Percentiles rank a stretch among this genome's conserved stretches.
Conservation (phyloP, 2,113 vertebrate species). For the Scytalopus superciliaris region DNA sequence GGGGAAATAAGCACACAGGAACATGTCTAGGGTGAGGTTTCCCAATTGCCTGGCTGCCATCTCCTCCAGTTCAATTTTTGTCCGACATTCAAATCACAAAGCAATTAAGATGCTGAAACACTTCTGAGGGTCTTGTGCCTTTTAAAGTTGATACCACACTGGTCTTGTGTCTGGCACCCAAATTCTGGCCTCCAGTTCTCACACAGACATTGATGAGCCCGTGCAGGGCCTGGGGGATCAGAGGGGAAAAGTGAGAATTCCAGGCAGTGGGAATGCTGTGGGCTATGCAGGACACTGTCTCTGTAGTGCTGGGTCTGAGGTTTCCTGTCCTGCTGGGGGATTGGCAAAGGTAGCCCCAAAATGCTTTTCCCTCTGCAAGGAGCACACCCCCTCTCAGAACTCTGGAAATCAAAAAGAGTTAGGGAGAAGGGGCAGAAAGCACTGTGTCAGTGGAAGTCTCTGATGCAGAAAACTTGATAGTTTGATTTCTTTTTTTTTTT, state of each 20-base stretch:
- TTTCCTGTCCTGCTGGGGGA: background rate
- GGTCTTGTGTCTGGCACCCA: background rate
- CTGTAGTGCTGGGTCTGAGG: background rate
- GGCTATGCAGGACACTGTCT: background rate
- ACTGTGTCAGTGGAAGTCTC: background rate
- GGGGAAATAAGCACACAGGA: background rate
- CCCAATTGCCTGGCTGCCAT: background rate
- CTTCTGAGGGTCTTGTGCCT: background rate
- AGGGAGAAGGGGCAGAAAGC: background rate
- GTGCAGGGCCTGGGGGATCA: fast-evolving
- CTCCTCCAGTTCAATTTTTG: background rate
- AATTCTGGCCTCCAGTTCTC: background rate
- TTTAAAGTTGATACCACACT: background rate
- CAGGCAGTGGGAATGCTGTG: no score
- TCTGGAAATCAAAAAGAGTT: background rate
- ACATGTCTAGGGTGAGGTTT: background rate
- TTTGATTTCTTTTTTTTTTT: no score
- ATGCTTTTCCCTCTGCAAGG: background rate
- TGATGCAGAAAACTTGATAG: background rate
- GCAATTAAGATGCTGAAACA: background rate
- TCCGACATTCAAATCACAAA: background rate
- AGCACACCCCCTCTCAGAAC: background rate
- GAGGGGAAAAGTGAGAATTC: background rate
- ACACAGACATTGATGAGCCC: no score
- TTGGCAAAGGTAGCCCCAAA: background rate